Base-by-base conservation (phyloP, 2,113 vertebrate species). In the Pedionomus torquatus region DNA sequence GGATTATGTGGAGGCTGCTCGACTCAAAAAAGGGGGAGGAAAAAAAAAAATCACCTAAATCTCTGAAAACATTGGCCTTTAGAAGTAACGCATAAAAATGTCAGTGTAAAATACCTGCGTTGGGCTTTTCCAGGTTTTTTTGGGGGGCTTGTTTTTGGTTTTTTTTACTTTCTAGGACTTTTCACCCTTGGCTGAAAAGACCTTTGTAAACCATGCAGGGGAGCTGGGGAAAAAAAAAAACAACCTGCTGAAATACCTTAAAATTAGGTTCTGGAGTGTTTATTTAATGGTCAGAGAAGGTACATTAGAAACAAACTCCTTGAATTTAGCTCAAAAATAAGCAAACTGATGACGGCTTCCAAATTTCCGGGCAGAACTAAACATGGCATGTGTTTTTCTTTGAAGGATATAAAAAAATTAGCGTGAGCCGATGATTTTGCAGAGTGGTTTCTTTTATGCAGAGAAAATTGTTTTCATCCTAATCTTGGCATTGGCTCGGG, bases 381-480 rank as follows among this genome's bases (percentile, higher is more conserved):
- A 64, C 83, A 71, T 64, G 90, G 90, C 76, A 26, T 86, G 68
- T 84, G 80, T 86, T 92, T 75, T 80, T 55, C 69, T 94, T 95
- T 93, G 90, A 94, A 86, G 88, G 88, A 33, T 35, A 54, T 33
- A 41, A 82, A 91, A 75, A 93, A 78, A 83, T 57, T 35, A 90
- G 69, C 85, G 44, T 88, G 83, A 96, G 97, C 92, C 88, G 93
- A 89, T 97, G 95, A 88, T 94, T 95, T 94, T 89, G 88, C 83
- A 80, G 90, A 93, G 78, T 90, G 79, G 68, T 96, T 97, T 92
- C 90, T 96, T 93, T 95, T 95, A 92, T 93, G 79, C 86, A 51
- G 92, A 90, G 92, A 94, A 97, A 93, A 94, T 95, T 81, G 94
- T 93, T 97, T 96, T 95, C 89, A 87, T 92, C 86, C 83, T 80